These are phyloP conservation scores for Megaceryle alcyon DNA, from an alignment of 2,797 vertebrate species.

Conservation along the genomic window DNA sequence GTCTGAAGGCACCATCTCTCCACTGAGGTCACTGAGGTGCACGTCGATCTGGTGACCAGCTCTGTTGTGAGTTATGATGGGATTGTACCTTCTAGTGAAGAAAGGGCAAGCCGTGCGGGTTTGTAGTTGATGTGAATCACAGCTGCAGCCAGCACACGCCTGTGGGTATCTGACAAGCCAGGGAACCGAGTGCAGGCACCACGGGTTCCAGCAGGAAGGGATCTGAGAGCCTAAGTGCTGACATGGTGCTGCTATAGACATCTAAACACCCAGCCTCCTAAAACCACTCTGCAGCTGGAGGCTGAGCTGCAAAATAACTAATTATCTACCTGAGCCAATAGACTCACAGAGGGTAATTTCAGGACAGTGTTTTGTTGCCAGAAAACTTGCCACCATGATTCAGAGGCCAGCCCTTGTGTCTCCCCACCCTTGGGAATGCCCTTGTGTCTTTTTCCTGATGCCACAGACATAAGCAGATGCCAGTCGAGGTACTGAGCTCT, in stretches of 20 bases:
- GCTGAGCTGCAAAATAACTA: neutral
- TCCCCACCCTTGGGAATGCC: neutral
- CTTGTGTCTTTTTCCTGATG: neutral
- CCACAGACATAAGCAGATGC: neutral
- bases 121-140: neutral
- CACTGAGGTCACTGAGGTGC: accelerated
- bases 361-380: neutral
- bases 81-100: accelerated
- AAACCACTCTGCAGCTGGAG: neutral
- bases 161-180: neutral
- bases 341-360: neutral
- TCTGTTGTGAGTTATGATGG: neutral
- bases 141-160: accelerated
- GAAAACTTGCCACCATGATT: neutral
- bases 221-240: neutral
- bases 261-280: neutral
- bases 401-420: neutral
- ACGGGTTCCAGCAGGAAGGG: accelerated
- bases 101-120: accelerated
- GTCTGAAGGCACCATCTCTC: neutral
- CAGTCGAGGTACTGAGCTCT: neutral
- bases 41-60: accelerated
- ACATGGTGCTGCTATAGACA: neutral
- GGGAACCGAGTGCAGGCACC: neutral
- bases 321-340: accelerated